Base-by-base conservation (phyloP, 2,888 invertebrate species). In the Parthenolecanium corni region DNA sequence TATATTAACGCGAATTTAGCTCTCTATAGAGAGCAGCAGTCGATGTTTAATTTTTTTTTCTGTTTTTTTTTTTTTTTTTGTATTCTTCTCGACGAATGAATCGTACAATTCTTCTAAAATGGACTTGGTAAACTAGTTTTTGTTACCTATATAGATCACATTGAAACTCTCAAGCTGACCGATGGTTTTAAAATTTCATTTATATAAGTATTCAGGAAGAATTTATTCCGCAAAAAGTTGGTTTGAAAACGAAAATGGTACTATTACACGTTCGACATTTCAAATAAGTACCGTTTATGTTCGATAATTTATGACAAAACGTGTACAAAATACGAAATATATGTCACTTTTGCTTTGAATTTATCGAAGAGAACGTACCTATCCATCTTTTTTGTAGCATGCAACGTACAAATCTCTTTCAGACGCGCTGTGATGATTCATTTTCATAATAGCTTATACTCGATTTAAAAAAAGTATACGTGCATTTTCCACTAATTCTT, bases 241-340 rank as follows among this genome's bases (percentile, higher is more conserved):
- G 16, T n/a, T 11, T 21, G 14, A 20, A 49, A 18, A 18, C 20
- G 14, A 49, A 24, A 49, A 49, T 49, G 24, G 24, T 25, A 3
- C 3, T 52, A 42, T 46, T 3, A 11, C 14, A n/a, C 49, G 23
- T 36, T 23, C 16, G 16, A 23, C 12, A 40, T 64, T 57, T 51
- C 47, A 64, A 64, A 25, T 57, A 44, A 54, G n/a, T n/a, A n/a
- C 64, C 54, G 23, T 51, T 38, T 24, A 56, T 51, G n/a, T 64
- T 3, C 3, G 64, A 56, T n/a, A 57, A 20, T 18, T 64, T 42
- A 44, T 64, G 31, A 9, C 31, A 31, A 31, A 31, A 31, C 31
- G 31, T 31, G 31, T 31, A 31, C 9, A 9, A 31, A 31, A 31
- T 31, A 31, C 31, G 31, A 31, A 31, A 31, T 31, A n/a, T n/a